phyloP scores from a whole-genome alignment of 2,797 vertebrate genomes.

The Carduelis carduelis region DNA sequence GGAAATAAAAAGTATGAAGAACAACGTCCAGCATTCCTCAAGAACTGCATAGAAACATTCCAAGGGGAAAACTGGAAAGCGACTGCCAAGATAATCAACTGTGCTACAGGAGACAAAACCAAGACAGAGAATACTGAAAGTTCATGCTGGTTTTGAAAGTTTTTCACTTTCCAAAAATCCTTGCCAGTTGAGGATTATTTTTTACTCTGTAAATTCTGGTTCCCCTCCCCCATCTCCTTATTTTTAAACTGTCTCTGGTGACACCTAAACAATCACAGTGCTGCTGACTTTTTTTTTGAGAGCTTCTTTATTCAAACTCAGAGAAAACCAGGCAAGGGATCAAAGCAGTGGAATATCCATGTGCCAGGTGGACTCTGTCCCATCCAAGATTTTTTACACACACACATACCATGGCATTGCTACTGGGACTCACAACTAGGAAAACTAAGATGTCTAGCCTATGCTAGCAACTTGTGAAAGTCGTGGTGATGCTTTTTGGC shows the following conservation, averaged over 20 bases:
- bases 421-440: constrained; percentile 56
- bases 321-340: constrained; percentile 55
- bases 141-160: not conserved
- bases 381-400: constrained; percentile 67
- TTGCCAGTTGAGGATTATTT: not conserved
- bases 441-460: constrained; percentile 64
- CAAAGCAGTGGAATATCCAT: constrained; percentile 34
- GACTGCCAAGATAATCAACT: not conserved
- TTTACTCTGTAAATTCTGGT: not conserved
- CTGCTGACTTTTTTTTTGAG: not conserved
- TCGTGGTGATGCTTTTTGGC: constrained; percentile 47
- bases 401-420: constrained; percentile 23
- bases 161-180: not conserved
- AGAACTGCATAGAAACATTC: not conserved
- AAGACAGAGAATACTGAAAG: not conserved
- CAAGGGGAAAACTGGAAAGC: not conserved
- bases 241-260: constrained; percentile 31
- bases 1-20: not conserved
- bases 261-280: not conserved
- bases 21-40: not conserved
- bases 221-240: not conserved
- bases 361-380: constrained; percentile 59
- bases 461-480: not conserved
- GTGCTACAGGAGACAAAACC: not conserved
- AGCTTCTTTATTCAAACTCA: constrained; percentile 44